A percentile compares a stretch with the other conserved stretches of the same genome.
These are phyloP conservation scores for Buceros bicornis DNA, from an alignment of 2,797 vertebrate species.

Conservation along the genomic window DNA sequence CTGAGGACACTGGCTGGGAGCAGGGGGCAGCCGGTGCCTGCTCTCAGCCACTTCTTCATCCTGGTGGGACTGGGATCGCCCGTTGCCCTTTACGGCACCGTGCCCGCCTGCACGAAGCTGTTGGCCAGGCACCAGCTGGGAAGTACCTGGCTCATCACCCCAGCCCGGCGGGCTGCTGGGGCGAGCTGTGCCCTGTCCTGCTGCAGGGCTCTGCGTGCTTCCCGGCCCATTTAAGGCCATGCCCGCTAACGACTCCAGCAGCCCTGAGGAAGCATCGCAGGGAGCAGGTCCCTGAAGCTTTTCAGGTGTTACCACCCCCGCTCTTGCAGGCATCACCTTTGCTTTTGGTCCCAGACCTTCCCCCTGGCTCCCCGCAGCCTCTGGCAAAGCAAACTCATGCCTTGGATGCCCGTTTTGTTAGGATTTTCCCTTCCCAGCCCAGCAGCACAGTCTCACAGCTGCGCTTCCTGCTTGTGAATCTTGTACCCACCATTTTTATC, in stretches of 20 bases:
- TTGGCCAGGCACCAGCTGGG: not conserved
- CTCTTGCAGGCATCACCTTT: not conserved
- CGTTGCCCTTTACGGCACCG: not conserved
- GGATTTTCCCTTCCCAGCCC: not conserved
- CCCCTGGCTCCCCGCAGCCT: not conserved
- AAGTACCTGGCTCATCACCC: not conserved
- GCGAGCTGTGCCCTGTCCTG: fast-evolving
- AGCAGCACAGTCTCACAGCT: fast-evolving
- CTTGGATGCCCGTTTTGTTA: not conserved
- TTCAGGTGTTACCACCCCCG: not conserved
- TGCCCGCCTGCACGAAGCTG: not conserved
- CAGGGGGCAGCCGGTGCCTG: not conserved
- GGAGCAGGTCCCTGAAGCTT: not conserved
- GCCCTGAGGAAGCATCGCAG: not conserved
- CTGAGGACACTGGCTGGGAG: not conserved
- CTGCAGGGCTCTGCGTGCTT: not conserved
- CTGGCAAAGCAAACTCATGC: not conserved
- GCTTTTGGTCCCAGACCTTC: not conserved
- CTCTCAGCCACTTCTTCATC: not conserved
- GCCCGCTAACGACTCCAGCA: not conserved
- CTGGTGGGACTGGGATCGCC: fast-evolving
- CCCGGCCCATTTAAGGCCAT: not conserved
- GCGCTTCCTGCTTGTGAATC: not conserved
- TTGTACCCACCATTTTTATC: not conserved
- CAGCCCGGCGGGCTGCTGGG: not conserved